Percentiles rank a stretch among this genome's conserved stretches.
Conservation (phyloP, 2,113 vertebrate genomes). For the Haemorhous mexicanus region DNA sequence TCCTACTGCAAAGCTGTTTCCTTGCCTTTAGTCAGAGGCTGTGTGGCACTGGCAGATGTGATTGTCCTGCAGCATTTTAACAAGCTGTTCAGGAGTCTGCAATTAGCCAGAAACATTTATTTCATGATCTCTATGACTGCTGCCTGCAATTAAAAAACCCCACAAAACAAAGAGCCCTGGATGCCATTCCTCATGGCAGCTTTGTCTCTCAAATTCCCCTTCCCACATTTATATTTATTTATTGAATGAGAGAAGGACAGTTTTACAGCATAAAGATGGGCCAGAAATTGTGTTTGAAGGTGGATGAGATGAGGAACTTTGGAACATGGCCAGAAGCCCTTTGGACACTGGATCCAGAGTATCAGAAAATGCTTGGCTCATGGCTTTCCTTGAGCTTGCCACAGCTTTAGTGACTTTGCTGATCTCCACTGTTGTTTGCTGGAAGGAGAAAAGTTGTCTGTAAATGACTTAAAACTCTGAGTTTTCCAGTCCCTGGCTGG, state of each 20-base stretch:
- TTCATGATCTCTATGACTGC: background rate
- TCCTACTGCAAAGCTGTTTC: background rate
- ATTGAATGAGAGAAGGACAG: background rate
- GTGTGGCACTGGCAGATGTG: background rate
- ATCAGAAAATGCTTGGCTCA: background rate
- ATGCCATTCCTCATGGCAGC: background rate
- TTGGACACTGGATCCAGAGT: background rate
- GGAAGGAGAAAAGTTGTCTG: background rate
- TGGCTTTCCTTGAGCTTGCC: background rate
- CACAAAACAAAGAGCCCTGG: background rate
- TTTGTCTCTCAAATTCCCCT: background rate
- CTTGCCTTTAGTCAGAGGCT: background rate
- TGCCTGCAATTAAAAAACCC: background rate
- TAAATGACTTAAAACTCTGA: background rate
- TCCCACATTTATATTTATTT: background rate
- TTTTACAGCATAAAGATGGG: background rate
- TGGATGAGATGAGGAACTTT: background rate
- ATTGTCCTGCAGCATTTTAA: constrained; percentile 1
- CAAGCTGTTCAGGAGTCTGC: background rate
- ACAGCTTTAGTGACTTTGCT: background rate
- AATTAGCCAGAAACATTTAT: background rate
- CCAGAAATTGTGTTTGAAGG: background rate
- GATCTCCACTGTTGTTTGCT: background rate
- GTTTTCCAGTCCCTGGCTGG: background rate
- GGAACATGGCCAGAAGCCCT: background rate